Evolutionary conservation across 2,888 invertebrate genomes (phyloP), one percentile per base, ranked within the genome.

Genomic region (Pheosia tremula): DNA sequence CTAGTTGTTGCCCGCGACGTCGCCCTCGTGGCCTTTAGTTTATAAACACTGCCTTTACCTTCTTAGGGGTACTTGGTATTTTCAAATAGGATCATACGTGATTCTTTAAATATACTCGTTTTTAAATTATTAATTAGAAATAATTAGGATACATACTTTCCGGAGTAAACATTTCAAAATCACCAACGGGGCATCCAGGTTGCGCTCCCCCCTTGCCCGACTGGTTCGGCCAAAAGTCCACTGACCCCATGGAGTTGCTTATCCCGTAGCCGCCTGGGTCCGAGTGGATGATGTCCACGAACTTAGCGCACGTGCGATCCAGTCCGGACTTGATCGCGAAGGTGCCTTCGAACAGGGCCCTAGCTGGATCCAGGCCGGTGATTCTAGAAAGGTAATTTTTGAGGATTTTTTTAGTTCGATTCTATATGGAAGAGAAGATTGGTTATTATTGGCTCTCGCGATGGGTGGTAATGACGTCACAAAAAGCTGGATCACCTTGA

Each of bases 221-320:
- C 63, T 90, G 91, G 77, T 95, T 95, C 8, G 95, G 95, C 95
- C 95, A 95, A 75, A 95, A 91, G 68, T 95, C 95, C 0, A 90
- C 94, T 0, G 94, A 94, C 0, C 95, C 95, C 0, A 88, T 83
- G 4, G 93, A 83, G 0, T 79, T 72, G 37, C 90, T 93, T 37
- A 91, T 93, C 1, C 95, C 95, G 77, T 95, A 95, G 37, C 93
- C 86, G 68, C 95, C 94, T 9, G 95, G 94, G 80, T 96, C 95
- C 4, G 95, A 95, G 81, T 96, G 96, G 58, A 96, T 94, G 45
- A 96, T 94, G 84, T 96, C 95, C 55, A 95, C 95, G 66, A 95
- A 95, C 58, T 86, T 87, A 0, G 95, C 95, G 76, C 95, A 94
- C 0, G 88, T 89, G 11, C 91, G 87, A 70, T 89, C 94, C 36